Evolutionary conservation across 2,888 invertebrate species (phyloP).

Genomic region (Pollenia labialis): DNA sequence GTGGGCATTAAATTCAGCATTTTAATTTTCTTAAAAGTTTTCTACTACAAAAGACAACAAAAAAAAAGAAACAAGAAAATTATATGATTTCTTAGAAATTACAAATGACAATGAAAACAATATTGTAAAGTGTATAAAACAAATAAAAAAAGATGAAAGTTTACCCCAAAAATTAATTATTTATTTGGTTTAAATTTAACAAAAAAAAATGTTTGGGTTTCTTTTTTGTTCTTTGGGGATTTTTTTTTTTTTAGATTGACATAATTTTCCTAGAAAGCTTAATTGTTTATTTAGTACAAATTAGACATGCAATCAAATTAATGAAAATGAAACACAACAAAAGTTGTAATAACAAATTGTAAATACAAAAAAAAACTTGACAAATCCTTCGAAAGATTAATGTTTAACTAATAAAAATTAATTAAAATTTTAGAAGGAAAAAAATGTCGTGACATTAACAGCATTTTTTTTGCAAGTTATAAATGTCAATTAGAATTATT

Average conservation of each 20-base stretch:
- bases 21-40: constrained; percentile 8
- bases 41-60: background rate
- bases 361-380: too few species aligned
- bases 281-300: constrained; percentile 21
- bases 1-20: constrained; percentile 25
- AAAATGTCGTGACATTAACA: too few species aligned
- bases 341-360: background rate
- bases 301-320: constrained; percentile 8
- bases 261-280: too few species aligned
- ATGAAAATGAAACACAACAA: background rate
- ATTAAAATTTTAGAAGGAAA: too few species aligned
- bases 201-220: background rate
- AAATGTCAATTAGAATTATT: too few species aligned
- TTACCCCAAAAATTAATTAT: too few species aligned
- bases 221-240: background rate
- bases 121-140: background rate
- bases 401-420: too few species aligned
- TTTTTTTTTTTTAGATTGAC: background rate
- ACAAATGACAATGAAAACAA: constrained; percentile 26
- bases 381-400: too few species aligned
- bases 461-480: too few species aligned
- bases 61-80: background rate
- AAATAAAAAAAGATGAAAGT: too few species aligned
- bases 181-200: too few species aligned
- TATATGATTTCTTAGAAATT: constrained; percentile 16